These are phyloP conservation scores for Noctua pronuba DNA, from an alignment of 2,888 invertebrate genomes.

Conservation along the genomic window DNA sequence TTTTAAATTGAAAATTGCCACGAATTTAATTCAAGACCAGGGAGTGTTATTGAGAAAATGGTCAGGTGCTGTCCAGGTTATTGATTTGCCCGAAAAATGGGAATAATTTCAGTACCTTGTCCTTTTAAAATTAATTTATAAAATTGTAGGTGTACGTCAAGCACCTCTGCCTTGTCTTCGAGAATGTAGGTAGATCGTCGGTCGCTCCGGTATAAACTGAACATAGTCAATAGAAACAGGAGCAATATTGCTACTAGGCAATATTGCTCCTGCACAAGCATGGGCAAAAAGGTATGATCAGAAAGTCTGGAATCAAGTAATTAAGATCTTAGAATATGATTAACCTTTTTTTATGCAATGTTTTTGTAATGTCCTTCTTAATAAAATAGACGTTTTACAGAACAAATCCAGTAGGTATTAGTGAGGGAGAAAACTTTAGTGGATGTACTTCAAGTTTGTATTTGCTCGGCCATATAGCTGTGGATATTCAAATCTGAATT, in stretches of 20 bases:
- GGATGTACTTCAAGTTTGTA: slow-evolving; percentile 6
- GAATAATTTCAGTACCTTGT: background rate
- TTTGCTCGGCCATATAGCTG: background rate
- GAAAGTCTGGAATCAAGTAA: slow-evolving; percentile 14
- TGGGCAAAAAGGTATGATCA: background rate
- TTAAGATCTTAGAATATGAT: slow-evolving; percentile 11
- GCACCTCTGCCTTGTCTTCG: slow-evolving; percentile 32
- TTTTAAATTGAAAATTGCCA: background rate
- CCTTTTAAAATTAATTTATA: background rate
- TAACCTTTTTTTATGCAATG: background rate
- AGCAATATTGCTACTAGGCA: background rate
- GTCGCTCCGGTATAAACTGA: slow-evolving; percentile 12
- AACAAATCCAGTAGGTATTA: slow-evolving; percentile 2
- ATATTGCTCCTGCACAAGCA: background rate
- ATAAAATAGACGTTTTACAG: slow-evolving; percentile 17
- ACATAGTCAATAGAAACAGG: background rate
- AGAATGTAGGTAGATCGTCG: slow-evolving; percentile 23
- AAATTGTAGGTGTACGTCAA: slow-evolving; percentile 20
- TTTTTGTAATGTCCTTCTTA: slow-evolving; percentile 1
- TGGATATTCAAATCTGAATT: background rate
- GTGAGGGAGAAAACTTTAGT: background rate
- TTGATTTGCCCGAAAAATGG: background rate
- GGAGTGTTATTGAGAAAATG: background rate
- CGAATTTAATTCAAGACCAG: background rate
- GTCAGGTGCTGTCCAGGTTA: slow-evolving; percentile 5